Base-by-base conservation (phyloP, 2,888 invertebrate genomes). In the Metopia argyrocephala region DNA sequence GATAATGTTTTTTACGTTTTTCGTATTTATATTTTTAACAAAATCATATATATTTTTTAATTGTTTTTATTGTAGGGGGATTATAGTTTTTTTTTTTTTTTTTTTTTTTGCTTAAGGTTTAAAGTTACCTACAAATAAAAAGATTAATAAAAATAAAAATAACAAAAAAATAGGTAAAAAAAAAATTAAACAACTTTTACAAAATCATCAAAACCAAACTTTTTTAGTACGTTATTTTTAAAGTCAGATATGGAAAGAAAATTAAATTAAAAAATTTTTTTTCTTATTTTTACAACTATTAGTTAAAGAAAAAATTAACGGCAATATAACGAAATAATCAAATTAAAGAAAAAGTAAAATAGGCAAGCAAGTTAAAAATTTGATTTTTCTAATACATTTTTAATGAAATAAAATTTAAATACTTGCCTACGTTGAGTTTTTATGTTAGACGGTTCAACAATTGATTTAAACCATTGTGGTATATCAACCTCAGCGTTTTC, bases 401-500 rank as follows among this genome's bases (percentile, higher is more conserved):
- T 38, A 21, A 20, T 12, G 5, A n/a, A 7, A 20, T 12, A 38
- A 38, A 38, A n/a, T n/a, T n/a, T 38, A 18, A n/a, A 38, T 81
- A 81, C 86, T 88, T 86, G 89, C 90, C 90, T 90, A 86, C 88
- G 88, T 85, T 89, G 87, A 83, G 89, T 87, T 79, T 86, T 86
- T 74, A 87, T 85, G 83, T 91, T 90, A 85, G 91, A 91, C 85
- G 91, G 91, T 86, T 91, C 91, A 87, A 93, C 92, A 76, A 93
- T 92, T 85, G 92, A 91, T 84, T 93, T 93, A 91, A 96, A 97
- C 98, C 98, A 98, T 73, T 94, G 93, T 59, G 95, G 95, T 46
- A 97, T 96, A 79, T 94, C 93, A 38, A 94, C 93, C 83, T 93
- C 92, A 84, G 92, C 92, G 6, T 91, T 91, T 85, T 96, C 95